Evolutionary conservation across 2,797 vertebrate genomes (phyloP).

Genomic region (Limosa lapponica): DNA sequence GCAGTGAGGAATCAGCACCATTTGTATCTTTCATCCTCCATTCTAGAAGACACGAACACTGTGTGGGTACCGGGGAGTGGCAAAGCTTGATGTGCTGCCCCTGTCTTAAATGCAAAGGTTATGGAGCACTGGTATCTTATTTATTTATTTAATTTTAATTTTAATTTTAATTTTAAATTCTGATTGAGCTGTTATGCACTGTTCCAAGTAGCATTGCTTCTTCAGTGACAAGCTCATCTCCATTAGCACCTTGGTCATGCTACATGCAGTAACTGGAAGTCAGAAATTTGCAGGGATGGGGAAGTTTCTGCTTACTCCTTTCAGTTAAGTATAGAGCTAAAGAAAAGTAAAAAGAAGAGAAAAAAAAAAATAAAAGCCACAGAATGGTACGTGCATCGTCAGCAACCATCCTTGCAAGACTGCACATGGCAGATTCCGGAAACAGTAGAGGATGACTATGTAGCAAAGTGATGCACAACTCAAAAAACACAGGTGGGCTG

Average conservation of each 20-base stretch:
- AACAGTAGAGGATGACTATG: not conserved
- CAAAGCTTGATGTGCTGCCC: not conserved
- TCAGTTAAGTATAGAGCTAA: not conserved
- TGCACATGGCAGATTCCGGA: not conserved
- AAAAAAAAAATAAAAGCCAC: not conserved
- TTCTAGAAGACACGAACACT: not conserved
- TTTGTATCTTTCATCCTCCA: not conserved
- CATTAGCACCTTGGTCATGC: not conserved
- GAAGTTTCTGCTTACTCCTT: not conserved
- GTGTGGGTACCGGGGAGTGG: not conserved
- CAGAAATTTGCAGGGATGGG: not conserved
- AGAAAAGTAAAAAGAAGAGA: not conserved
- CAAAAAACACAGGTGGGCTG: not conserved
- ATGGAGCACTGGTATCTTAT: not conserved
- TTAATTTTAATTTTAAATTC: not conserved
- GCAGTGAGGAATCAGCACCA: not conserved
- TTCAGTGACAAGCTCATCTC: not conserved
- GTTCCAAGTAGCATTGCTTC: not conserved
- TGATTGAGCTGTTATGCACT: not conserved
- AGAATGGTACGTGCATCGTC: not conserved
- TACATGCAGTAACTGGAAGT: not conserved
- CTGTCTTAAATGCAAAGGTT: not conserved
- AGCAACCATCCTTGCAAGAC: not conserved
- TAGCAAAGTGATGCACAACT: not conserved
- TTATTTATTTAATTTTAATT: not conserved